Evolutionary conservation across 2,888 invertebrate genomes (phyloP).

Genomic region (Catocala nupta): DNA sequence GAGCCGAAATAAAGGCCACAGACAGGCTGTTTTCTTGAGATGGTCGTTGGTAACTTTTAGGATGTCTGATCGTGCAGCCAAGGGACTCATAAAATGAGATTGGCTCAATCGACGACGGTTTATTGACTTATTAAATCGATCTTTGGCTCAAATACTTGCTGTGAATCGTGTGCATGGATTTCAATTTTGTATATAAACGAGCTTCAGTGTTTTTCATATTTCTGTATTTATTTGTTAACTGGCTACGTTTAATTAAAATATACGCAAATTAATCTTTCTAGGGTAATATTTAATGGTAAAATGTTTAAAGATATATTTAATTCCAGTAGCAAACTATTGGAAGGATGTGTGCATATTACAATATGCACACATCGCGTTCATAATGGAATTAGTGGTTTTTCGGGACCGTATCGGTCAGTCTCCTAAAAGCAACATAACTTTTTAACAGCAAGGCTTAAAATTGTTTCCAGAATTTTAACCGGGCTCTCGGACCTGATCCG

Average conservation of each 20-base stretch:
- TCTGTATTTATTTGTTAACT: constrained; percentile 26
- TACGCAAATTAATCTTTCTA: no score
- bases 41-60: constrained; percentile 69
- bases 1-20: constrained; percentile 59
- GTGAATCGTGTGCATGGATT: constrained; percentile 57
- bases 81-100: constrained; percentile 83
- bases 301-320: background rate
- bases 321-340: constrained; percentile 17
- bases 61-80: constrained; percentile 72
- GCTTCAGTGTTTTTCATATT: constrained; percentile 34
- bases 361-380: constrained; percentile 46
- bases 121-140: constrained; percentile 85
- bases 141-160: constrained; percentile 70
- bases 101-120: constrained; percentile 80
- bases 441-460: constrained; percentile 65
- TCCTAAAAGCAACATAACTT: constrained; percentile 65
- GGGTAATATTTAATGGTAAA: background rate
- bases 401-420: constrained; percentile 55
- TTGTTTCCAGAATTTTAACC: constrained; percentile 73
- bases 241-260: no score
- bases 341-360: constrained; percentile 24
- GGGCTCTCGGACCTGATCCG: constrained; percentile 71
- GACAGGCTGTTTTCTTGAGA: constrained; percentile 59
- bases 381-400: constrained; percentile 61
- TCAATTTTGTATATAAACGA: constrained; percentile 60